Base-by-base conservation (phyloP, 92 coral and sea anemone genomes). In the Chrysogorgia sp. region DNA sequence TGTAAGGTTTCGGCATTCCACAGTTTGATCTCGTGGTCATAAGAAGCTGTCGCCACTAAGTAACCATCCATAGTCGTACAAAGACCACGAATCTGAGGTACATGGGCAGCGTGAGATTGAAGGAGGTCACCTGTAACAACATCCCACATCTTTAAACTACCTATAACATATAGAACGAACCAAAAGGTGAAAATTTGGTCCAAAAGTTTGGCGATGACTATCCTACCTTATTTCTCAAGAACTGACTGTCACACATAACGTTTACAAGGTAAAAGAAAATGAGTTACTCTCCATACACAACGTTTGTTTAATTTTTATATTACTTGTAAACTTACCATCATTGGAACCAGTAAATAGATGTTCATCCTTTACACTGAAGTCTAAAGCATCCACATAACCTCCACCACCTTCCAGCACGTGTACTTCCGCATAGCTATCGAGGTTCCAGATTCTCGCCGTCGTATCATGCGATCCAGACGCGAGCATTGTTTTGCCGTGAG, bases 371-470 rank as follows among this genome's bases (percentile, higher is more conserved):
- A 69, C 72, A 35, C 82, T 62, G 64, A 85, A 35, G 31, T 70
- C 37, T 17, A 85, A 84, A 28, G 86, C 89, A 34, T 81, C 81
- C 23, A 86, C 79, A 80, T 74, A 81, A 53, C 82, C 43, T 12
- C 50, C 69, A 69, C 81, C 86, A 25, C 86, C 89, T 15, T 48
- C 22, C 0, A 86, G 53, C 3, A 82, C 75, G n/a, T 30, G 34
- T 9, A 81, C 63, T 21, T 81, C 81, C 66, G 50, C 71, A 70
- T 80, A 28, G 10, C 66, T 83, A 34, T 86, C 89, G 50, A 82
- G 71, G 56, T 86, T 85, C 89, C 89, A 86, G 22, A 86, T 58
- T 59, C 55, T 86, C 13, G 82, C 82, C 0, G 86, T 86, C 14
- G 23, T 53, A 52, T 86, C 89, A 81, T 80, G 74, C 2, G 89